Percentiles rank a stretch among this genome's conserved stretches.
Evolutionary conservation across 23 tunicate species (phyloP).

Genomic region (Botrylloides violaceus): DNA sequence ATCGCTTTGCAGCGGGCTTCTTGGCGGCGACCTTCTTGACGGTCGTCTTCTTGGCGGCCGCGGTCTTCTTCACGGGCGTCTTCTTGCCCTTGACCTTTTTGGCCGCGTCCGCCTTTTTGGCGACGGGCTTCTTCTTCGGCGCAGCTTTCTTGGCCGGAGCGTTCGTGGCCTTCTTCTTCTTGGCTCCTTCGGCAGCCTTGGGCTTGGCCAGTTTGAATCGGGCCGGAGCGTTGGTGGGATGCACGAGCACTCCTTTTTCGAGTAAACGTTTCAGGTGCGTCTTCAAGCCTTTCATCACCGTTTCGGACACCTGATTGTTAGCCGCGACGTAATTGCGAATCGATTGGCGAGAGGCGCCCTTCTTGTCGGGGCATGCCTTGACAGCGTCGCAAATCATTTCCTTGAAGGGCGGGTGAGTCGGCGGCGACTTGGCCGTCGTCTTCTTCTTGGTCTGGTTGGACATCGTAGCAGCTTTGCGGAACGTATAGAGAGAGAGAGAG

Average conservation of each 20-base stretch:
- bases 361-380: not conserved
- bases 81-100: not conserved
- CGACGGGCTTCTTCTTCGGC: not conserved
- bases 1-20: not conserved
- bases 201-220: not conserved
- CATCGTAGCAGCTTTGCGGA: too few relatives aligned
- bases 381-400: conserved; percentile 15
- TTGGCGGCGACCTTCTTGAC: not conserved
- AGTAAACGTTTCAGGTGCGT: not conserved
- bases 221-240: conserved; percentile 1
- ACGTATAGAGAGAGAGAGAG: too few relatives aligned
- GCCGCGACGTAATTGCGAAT: not conserved
- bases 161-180: not conserved
- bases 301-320: not conserved
- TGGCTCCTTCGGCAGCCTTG: not conserved
- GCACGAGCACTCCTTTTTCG: not conserved
- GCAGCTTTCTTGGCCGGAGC: not conserved
- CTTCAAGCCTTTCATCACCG: not conserved
- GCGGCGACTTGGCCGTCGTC: too few relatives aligned
- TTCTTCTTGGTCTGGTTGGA: too few relatives aligned
- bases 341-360: not conserved
- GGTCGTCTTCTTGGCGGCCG: not conserved
- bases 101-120: not conserved
- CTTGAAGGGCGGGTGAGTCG: conserved; percentile 6
- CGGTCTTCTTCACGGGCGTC: not conserved